These are phyloP conservation scores for Hyperoplus immaculatus DNA, from an alignment of 2,797 vertebrate species.

Conservation along the genomic window DNA sequence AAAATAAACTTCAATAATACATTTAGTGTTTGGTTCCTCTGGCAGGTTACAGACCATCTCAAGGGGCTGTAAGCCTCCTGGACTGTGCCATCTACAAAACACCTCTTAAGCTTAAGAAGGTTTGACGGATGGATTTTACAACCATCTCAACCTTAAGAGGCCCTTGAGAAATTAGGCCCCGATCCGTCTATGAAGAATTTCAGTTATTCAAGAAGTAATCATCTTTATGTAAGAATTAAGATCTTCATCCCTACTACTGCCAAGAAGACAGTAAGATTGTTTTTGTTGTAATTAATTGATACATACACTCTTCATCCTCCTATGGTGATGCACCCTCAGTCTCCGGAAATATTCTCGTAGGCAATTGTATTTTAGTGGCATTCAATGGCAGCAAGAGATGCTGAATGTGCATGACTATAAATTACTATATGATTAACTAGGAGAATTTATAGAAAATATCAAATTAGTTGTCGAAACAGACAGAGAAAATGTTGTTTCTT, in stretches of 20 bases:
- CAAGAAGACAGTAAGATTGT: too few relatives aligned
- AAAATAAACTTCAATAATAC: not conserved
- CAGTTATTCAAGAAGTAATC: not conserved
- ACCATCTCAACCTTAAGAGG: not conserved
- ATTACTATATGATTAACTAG: not conserved
- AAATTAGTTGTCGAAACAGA: not conserved
- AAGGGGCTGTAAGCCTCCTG: not conserved
- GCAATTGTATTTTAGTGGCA: not conserved
- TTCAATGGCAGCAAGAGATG: not conserved
- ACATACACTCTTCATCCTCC: not conserved
- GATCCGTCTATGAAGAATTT: not conserved
- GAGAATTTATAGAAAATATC: not conserved
- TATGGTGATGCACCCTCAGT: not conserved
- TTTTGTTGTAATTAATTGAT: not conserved
- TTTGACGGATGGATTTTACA: not conserved
- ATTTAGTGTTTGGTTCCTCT: not conserved
- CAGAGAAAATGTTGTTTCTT: slow-evolving; percentile 57
- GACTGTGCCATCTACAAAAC: not conserved
- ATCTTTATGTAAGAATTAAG: not conserved
- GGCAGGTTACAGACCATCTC: not conserved
- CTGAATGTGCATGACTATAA: not conserved
- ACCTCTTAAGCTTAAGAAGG: not conserved
- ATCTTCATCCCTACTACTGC: too few relatives aligned
- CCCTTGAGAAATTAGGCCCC: not conserved
- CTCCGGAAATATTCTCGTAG: not conserved